A percentile compares a stretch with the other conserved stretches of the same genome.
Conservation (phyloP, 1,140 invertebrate species). For the Bombus impatiens region DNA sequence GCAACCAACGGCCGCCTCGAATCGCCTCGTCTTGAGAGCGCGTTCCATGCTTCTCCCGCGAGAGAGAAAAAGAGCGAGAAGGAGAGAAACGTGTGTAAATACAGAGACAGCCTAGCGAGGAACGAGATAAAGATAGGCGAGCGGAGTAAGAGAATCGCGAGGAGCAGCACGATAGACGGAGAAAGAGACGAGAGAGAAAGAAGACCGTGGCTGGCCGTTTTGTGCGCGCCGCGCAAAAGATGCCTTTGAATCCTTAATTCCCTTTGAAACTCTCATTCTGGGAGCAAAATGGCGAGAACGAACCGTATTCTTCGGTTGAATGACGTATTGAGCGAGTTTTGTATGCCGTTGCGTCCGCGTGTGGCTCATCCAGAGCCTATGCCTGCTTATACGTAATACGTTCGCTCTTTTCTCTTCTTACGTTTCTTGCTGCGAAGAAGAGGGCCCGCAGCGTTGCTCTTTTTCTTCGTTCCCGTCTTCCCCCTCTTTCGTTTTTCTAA, state of each 20-base stretch:
- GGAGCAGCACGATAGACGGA: slow-evolving; percentile 26
- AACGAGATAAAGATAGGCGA: neutral
- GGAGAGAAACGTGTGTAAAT: no score
- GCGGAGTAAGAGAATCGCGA: neutral
- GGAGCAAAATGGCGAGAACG: slow-evolving; percentile 81
- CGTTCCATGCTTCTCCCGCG: slow-evolving; percentile 6
- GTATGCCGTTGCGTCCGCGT: slow-evolving; percentile 78
- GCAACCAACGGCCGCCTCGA: slow-evolving; percentile 28
- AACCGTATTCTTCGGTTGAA: slow-evolving; percentile 82
- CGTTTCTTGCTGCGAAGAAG: slow-evolving; percentile 48
- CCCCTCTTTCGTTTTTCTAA: neutral
- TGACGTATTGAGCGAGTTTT: slow-evolving; percentile 83
- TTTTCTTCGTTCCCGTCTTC: slow-evolving; percentile 31
- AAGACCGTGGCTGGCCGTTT: slow-evolving; percentile 73
- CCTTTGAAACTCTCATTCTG: slow-evolving; percentile 83
- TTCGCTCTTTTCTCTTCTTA: slow-evolving; percentile 65
- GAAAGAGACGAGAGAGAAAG: slow-evolving; percentile 52
- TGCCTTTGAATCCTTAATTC: slow-evolving; percentile 83
- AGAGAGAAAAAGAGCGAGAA: neutral
- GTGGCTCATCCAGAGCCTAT: slow-evolving; percentile 75
- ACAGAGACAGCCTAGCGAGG: no score
- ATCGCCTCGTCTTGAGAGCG: slow-evolving; percentile 51
- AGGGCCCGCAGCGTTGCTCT: slow-evolving; percentile 39
- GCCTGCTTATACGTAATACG: slow-evolving; percentile 67
- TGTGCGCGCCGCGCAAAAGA: slow-evolving; percentile 80